Percentiles rank a stretch among this genome's conserved stretches.
Conservation (phyloP, 2,888 invertebrate genomes). For the Andrena flavipes region DNA sequence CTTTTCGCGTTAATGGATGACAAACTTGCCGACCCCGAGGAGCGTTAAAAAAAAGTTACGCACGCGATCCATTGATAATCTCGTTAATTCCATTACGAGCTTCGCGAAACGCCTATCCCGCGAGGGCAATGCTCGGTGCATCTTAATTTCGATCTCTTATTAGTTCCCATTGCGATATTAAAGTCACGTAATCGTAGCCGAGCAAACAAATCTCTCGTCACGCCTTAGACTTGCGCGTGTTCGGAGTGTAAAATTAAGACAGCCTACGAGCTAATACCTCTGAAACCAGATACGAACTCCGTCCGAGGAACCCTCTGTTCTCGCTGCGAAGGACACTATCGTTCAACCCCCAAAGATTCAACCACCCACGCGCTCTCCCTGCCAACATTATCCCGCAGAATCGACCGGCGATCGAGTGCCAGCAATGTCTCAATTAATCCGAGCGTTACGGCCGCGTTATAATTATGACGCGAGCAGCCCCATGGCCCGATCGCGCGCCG, state of each 20-base stretch:
- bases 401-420: background rate
- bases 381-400: conserved; percentile 14
- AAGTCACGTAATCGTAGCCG: conserved; percentile 51
- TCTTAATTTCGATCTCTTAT: conserved; percentile 66
- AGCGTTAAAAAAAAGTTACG: conserved; percentile 33
- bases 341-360: no score
- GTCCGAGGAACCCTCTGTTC: no score
- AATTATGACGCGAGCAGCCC: conserved; percentile 4
- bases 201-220: conserved; percentile 36
- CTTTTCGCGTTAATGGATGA: conserved; percentile 35
- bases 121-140: conserved; percentile 36
- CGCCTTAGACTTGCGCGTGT: background rate
- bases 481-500: conserved; percentile 5
- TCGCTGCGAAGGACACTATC: no score
- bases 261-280: background rate
- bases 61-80: conserved; percentile 58
- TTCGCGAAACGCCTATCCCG: conserved; percentile 48
- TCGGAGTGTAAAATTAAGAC: background rate
- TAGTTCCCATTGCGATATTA: conserved; percentile 59
- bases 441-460: background rate
- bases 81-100: conserved; percentile 58
- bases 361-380: no score
- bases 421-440: conserved; percentile 19
- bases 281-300: background rate
- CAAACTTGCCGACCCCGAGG: conserved; percentile 2